Evolutionary conservation across 2,113 vertebrate genomes (phyloP), one percentile per base, ranked within the genome.

Genomic region (Harpagus bidentatus): DNA sequence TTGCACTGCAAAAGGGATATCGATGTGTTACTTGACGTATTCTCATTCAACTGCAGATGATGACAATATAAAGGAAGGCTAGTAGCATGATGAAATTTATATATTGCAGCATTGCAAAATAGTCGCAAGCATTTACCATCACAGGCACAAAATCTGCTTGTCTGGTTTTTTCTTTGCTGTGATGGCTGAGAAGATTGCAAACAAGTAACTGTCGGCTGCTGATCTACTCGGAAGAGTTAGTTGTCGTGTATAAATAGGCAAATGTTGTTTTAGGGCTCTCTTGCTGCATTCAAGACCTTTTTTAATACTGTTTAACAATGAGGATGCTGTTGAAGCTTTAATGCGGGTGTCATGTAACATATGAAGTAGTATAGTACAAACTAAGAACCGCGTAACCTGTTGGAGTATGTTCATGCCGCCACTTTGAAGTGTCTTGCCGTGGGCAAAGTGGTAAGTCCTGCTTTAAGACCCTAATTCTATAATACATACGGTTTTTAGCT

Each of bases 321-420:
- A 29, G 45, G 71, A 48, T 25, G 58, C 28, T 34, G 34, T 20
- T 29, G n/a, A 28, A 52, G 69, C 48, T 4, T 45, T 32, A 16
- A 42, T 10, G 28, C 38, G 50, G 32, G 7, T 34, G 8, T n/a
- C 14, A 1, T 4, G 18, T 13, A 19, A 4, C 15, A 4, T 14
- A 21, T 4, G 23, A n/a, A 31, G 58, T 65, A 26, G 47, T 10
- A 9, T 5, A n/a, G 53, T 25, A 42, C 34, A 77, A 43, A 7
- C 7, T 16, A 8, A 43, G 19, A 6, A 7, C 0, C 4, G 23
- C 5, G 23, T 8, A 31, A 38, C 10, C 11, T 38, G 10, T 29
- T 31, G 32, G 32, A 14, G 25, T 32, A 13, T 25, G 34, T 53
- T 61, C 8, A 2, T 4, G 62, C 11, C 3, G 22, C n/a, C 10